phyloP scores from a whole-genome alignment of 1,140 invertebrate genomes.

The Bombus balteatus region DNA sequence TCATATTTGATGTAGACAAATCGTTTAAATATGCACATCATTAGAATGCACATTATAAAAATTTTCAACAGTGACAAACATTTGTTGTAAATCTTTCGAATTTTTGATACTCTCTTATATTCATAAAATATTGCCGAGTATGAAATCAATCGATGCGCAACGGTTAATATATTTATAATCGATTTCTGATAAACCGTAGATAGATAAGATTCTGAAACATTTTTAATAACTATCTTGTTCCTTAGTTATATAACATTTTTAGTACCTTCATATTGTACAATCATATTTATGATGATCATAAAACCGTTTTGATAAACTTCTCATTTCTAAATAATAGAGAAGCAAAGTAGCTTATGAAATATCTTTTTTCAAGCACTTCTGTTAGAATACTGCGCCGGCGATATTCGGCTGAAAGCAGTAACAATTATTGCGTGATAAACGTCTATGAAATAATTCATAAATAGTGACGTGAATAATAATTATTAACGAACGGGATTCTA shows the following conservation, averaged over 20 bases:
- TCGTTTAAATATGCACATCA: neutral
- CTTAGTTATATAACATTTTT: neutral
- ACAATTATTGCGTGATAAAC: neutral
- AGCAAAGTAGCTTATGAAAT: neutral
- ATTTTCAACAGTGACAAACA: conserved; percentile 6
- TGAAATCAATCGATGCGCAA: neutral
- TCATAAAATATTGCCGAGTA: conserved; percentile 25
- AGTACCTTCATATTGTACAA: neutral
- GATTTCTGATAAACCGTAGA: neutral
- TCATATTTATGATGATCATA: neutral
- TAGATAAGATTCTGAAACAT: neutral
- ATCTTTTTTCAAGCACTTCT: neutral
- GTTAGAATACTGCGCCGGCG: neutral
- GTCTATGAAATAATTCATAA: conserved; percentile 20
- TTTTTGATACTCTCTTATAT: neutral
- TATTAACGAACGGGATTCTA: neutral
- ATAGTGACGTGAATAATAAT: conserved; percentile 15
- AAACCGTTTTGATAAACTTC: neutral
- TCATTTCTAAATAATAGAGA: neutral
- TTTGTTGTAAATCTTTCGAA: neutral
- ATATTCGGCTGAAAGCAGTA: neutral
- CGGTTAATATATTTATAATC: conserved; percentile 1
- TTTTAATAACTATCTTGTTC: neutral
- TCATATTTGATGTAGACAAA: conserved; percentile 14
- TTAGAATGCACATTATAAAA: conserved; percentile 13